Conservation (phyloP, 2,797 vertebrate genomes). For the Helicolenus hilgendorfi region DNA sequence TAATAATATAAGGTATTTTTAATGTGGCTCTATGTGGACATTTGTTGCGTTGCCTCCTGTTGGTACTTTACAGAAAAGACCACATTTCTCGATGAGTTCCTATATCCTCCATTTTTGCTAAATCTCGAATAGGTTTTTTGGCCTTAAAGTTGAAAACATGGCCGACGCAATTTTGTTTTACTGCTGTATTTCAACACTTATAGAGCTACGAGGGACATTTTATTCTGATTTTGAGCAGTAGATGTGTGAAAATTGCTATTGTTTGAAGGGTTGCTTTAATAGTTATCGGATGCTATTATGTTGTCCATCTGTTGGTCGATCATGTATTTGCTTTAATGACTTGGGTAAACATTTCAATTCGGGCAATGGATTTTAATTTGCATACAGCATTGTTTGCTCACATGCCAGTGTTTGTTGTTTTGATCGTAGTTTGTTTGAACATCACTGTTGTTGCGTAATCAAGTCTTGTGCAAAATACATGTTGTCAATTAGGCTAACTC, state of each 20-base stretch:
- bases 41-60: conserved; percentile 5
- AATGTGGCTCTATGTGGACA: not conserved
- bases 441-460: not conserved
- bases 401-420: conserved; percentile 12
- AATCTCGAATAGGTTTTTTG: not conserved
- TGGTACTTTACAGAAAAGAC: conserved; percentile 1
- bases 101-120: not conserved
- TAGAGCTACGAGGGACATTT: not conserved
- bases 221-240: not conserved
- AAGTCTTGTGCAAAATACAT: not conserved
- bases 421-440: conserved; percentile 4
- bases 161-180: not conserved
- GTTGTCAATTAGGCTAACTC: not conserved
- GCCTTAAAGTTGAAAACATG: not conserved
- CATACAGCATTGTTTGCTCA: conserved; percentile 21
- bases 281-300: conserved; percentile 1
- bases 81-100: not conserved
- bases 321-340: conserved; percentile 15
- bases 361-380: conserved; percentile 9
- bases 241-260: not conserved
- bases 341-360: not conserved
- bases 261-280: conserved; percentile 13
- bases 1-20: not conserved
- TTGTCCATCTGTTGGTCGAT: conserved; percentile 26
- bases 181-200: not conserved